Conservation (phyloP, 1,140 invertebrate species). For the Ceratina australensis region DNA sequence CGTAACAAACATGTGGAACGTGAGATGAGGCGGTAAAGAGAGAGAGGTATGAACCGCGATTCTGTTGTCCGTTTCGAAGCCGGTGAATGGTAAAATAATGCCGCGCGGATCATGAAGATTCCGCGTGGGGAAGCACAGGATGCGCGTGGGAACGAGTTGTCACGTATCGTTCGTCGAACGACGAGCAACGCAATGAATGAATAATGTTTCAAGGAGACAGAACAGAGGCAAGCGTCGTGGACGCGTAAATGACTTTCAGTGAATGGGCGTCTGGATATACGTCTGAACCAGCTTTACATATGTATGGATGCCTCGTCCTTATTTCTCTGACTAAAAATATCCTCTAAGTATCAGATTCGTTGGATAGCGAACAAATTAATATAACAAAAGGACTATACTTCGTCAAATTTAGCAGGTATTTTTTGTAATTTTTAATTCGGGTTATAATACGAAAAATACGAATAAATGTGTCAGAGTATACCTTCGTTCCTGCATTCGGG, state of each 20-base stretch:
- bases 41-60: background rate
- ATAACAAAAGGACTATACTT: too few relatives aligned
- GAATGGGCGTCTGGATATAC: background rate
- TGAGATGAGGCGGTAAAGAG: slow-evolving; percentile 18
- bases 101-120: background rate
- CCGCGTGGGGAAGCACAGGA: slow-evolving; percentile 24
- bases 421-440: too few relatives aligned
- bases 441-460: too few relatives aligned
- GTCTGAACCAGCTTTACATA: background rate
- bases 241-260: background rate
- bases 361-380: too few relatives aligned
- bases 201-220: background rate
- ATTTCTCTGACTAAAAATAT: too few relatives aligned
- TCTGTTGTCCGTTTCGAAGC: background rate
- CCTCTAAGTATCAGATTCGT: too few relatives aligned
- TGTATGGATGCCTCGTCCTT: too few relatives aligned
- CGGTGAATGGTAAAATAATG: slow-evolving; percentile 24
- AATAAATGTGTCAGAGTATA: slow-evolving; percentile 71
- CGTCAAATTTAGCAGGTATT: too few relatives aligned
- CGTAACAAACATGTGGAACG: slow-evolving; percentile 19
- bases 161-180: slow-evolving; percentile 21
- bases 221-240: background rate
- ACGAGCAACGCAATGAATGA: background rate
- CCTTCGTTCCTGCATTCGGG: slow-evolving; percentile 93
- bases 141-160: slow-evolving; percentile 26